Base-by-base conservation (phyloP, 2,113 vertebrate genomes). In the Chlorodrepanis virens region DNA sequence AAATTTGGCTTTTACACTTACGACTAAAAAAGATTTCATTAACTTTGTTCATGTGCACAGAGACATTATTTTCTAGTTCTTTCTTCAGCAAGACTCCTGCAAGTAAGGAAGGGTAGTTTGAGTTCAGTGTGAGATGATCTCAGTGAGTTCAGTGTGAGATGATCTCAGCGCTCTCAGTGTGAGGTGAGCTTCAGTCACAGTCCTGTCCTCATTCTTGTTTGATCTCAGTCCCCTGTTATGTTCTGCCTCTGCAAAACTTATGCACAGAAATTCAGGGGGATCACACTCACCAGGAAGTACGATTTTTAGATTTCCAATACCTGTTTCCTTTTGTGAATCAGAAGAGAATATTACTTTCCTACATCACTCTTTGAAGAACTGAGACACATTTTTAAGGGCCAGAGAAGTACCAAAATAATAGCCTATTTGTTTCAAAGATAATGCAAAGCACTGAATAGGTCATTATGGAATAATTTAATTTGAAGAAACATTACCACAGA, bases 381-480 rank as follows among this genome's bases (percentile, higher is more conserved):
- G 20, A 93, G 75, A 69, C 31, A 61, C 12, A 74, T 19, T 65
- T 85, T 56, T 80, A 80, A 63, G 45, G 59, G 28, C 45, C 7
- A 20, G 24, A 69, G 59, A 94, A 91, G 42, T 56, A 79, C 60
- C 14, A 93, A 90, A 95, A 94, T 91, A 96, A 93, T 83, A 86
- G 72, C 76, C 12, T 6, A 74, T 95, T 95, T 93, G 68, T 89
- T 79, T 95, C 81, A 44, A 89, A 91, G 59, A 83, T 70, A 91
- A 88, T 83, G 67, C 70, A 91, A 91, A 94, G 21, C 63, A 96
- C 54, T 85, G 54, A 95, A 80, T 79, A 95, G 75, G 86, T 96
- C 79, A 91, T 94, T 97, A 86, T 47, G 87, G 82, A 86, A 91
- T 87, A 80, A 94, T 90, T 85, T 93, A 60, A 94, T 96, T 76